These are phyloP conservation scores for Malacosoma neustria DNA, from an alignment of 2,888 invertebrate species.

Conservation along the genomic window DNA sequence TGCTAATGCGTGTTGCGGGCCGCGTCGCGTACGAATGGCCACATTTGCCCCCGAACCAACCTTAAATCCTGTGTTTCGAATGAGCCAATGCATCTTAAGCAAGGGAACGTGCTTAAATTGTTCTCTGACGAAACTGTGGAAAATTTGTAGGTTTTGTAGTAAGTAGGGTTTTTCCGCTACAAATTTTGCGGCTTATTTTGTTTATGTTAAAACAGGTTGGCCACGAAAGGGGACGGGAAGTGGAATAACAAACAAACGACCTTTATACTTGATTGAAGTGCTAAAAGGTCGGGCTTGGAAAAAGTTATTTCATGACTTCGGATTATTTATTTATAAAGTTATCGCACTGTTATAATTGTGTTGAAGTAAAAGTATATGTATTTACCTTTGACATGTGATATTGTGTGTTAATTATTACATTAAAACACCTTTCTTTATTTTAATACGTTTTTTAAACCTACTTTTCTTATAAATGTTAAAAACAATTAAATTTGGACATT, in stretches of 20 bases:
- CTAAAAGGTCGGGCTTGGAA: conserved; percentile 11
- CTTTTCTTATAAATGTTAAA: too few species aligned
- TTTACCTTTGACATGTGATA: not conserved
- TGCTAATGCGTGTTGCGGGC: conserved; percentile 65
- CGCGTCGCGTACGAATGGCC: conserved; percentile 66
- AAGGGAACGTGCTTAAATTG: conserved; percentile 53
- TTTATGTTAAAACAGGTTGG: conserved; percentile 11
- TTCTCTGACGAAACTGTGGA: conserved; percentile 39
- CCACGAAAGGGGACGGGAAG: conserved; percentile 10
- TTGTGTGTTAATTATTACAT: too few species aligned
- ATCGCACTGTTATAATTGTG: not conserved
- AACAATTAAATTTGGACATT: too few species aligned
- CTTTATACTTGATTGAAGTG: conserved; percentile 9
- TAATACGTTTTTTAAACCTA: too few species aligned
- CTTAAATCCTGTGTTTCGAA: conserved; percentile 63
- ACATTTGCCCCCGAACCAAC: conserved; percentile 53
- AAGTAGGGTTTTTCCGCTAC: conserved; percentile 22
- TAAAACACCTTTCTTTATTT: too few species aligned
- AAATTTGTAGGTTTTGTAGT: conserved; percentile 26
- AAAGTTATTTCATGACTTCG: not conserved
- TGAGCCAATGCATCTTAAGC: conserved; percentile 71
- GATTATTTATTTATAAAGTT: not conserved
- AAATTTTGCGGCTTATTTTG: conserved; percentile 22
- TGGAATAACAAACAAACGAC: conserved; percentile 16
- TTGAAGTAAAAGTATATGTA: not conserved